Conservation (phyloP, 1,140 invertebrate species). For the Calliopsis andreniformis region DNA sequence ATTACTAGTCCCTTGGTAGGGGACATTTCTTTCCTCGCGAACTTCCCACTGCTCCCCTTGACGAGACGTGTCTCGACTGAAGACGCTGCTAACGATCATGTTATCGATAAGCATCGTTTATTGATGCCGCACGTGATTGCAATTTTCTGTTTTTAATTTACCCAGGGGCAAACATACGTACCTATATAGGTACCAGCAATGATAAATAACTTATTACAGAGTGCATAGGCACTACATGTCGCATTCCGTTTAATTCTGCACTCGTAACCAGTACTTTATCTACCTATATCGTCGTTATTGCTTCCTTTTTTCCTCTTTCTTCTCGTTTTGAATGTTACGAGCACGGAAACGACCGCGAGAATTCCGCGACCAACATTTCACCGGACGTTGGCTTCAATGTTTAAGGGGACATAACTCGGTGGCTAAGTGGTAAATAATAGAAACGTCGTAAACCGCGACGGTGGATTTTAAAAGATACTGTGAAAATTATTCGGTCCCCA, state of each 20-base stretch:
- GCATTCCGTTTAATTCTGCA: background rate
- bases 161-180: no score
- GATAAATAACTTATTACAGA: no score
- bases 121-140: no score
- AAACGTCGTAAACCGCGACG: constrained; percentile 27
- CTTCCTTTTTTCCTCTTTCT: background rate
- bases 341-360: constrained; percentile 15
- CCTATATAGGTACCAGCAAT: no score
- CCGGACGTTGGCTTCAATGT: constrained; percentile 39
- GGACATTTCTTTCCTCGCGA: background rate
- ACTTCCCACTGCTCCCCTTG: no score
- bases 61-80: background rate
- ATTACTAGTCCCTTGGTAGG: background rate
- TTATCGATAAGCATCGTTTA: background rate
- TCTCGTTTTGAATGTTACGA: constrained; percentile 22
- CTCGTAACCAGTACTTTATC: no score
- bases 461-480: constrained; percentile 32
- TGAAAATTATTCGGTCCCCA: constrained; percentile 23
- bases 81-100: background rate
- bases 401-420: constrained; percentile 27
- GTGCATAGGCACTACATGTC: no score
- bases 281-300: background rate
- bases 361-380: constrained; percentile 39
- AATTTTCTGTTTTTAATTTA: no score
- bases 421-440: constrained; percentile 41